Percentiles rank a stretch among this genome's conserved stretches.
phyloP scores from a whole-genome alignment of 2,797 vertebrate species.

The Pantherophis vulpinus region DNA sequence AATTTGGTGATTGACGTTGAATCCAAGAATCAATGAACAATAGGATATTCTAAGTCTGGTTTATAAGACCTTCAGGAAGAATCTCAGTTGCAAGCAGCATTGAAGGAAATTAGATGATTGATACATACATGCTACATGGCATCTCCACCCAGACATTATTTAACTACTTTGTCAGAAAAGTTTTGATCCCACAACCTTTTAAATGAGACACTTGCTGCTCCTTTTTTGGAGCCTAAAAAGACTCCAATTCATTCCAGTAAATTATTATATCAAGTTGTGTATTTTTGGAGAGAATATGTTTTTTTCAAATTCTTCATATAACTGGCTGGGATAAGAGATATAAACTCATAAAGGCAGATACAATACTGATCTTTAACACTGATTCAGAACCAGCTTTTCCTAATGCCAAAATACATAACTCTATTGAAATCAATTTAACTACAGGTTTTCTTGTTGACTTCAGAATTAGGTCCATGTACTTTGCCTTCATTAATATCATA shows the following conservation, averaged over 20 bases:
- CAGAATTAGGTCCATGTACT: background rate
- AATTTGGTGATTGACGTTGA: background rate
- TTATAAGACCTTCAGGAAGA: background rate
- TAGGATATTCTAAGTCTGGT: background rate
- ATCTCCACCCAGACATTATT: background rate
- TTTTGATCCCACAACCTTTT: background rate
- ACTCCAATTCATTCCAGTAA: background rate
- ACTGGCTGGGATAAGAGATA: background rate
- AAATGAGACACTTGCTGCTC: background rate
- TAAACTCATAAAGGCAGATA: background rate
- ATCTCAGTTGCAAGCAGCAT: background rate
- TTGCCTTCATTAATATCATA: conserved; percentile 30
- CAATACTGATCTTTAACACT: background rate
- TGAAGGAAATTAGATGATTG: background rate
- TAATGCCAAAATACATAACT: background rate
- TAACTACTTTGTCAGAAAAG: background rate
- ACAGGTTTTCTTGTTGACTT: conserved; percentile 1
- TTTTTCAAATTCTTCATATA: background rate
- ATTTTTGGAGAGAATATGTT: background rate
- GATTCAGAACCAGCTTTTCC: background rate
- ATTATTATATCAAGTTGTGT: background rate
- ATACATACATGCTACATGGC: background rate
- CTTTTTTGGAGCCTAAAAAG: background rate
- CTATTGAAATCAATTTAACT: background rate
- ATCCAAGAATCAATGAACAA: background rate